Evolutionary conservation across 2,113 vertebrate genomes (phyloP), one percentile per base, ranked within the genome.

Genomic region (Climacteris rufus): DNA sequence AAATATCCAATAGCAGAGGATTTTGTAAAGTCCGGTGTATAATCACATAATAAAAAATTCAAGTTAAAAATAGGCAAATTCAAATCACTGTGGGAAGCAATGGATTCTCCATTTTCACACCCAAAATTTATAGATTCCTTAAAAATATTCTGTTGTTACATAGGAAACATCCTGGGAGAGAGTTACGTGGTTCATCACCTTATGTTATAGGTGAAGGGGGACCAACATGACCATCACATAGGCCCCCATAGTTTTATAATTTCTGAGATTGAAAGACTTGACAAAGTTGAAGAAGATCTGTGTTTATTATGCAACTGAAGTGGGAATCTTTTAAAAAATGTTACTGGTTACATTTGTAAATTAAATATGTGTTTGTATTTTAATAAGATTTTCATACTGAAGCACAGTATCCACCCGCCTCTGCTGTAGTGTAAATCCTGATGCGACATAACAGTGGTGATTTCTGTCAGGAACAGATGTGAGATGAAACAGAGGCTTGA

Each of bases 321-420:
- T 45, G 24, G 12, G 23, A 94, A 71, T 72, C 39, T 91, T 86
- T 71, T 68, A 52, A 94, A 74, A 93, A 84, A 16, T 12, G 42
- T 75, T 22, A 60, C 33, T 66, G 27, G 17, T 66, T 87, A 18
- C 15, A 37, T 44, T 47, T 80, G n/a, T 57, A 89, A 89, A 75
- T 79, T 75, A 53, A 90, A 76, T 9, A 64, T 21, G 21, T 64
- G 20, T 25, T 87, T 83, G 44, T 31, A 66, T 90, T 90, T 94
- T 77, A 90, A 49, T 72, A 74, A 63, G 50, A 42, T 52, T 78
- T 87, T 77, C 35, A 72, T 49, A 57, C 18, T 40, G 40, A 53
- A 70, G 35, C n/a, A 39, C 16, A 28, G 8, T 52, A 78, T 69
- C 23, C 30, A 30, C 4, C 16, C 0, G 2, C 27, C 27, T 70